Evolutionary conservation across 2,797 vertebrate genomes (phyloP).

Genomic region (Champsocephalus gunnari): DNA sequence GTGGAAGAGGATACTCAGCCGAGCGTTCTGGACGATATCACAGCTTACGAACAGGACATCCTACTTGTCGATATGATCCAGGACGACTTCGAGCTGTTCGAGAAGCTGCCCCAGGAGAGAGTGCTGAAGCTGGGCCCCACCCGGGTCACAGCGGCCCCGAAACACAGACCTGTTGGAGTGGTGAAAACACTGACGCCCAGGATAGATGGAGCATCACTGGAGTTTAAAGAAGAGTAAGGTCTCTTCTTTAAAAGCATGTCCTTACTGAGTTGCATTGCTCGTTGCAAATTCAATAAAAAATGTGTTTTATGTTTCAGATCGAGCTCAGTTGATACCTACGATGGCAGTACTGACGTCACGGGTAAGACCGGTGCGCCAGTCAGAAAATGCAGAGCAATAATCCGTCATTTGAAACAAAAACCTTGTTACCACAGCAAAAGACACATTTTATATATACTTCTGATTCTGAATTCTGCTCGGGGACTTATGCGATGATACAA

Average conservation of each 20-base stretch:
- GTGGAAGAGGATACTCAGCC: conserved; percentile 12
- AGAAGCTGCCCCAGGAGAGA: conserved; percentile 63
- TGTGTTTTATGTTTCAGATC: conserved; percentile 61
- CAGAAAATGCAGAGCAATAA: neutral
- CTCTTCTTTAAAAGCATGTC: conserved; percentile 4
- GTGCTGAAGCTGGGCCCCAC: conserved; percentile 58
- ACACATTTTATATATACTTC: conserved; percentile 1
- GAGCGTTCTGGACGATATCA: conserved; percentile 81
- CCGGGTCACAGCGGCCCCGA: conserved; percentile 43
- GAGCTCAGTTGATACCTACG: conserved; percentile 10
- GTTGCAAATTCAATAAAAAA: neutral
- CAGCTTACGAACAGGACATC: conserved; percentile 91
- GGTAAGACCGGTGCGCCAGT: conserved; percentile 44
- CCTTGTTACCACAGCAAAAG: neutral
- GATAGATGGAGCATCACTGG: neutral
- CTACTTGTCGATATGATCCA: conserved; percentile 92
- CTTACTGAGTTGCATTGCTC: neutral
- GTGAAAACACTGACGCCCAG: neutral
- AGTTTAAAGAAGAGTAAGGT: conserved; percentile 50
- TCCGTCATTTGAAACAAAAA: neutral
- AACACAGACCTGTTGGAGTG: conserved; percentile 6
- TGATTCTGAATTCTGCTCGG: neutral
- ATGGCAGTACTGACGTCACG: conserved; percentile 14
- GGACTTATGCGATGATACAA: neutral
- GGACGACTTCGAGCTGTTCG: conserved; percentile 95